A percentile compares a stretch with the other conserved stretches of the same genome.
Evolutionary conservation across 2,113 vertebrate species (phyloP).

Genomic region (Marmota flaviventris): DNA sequence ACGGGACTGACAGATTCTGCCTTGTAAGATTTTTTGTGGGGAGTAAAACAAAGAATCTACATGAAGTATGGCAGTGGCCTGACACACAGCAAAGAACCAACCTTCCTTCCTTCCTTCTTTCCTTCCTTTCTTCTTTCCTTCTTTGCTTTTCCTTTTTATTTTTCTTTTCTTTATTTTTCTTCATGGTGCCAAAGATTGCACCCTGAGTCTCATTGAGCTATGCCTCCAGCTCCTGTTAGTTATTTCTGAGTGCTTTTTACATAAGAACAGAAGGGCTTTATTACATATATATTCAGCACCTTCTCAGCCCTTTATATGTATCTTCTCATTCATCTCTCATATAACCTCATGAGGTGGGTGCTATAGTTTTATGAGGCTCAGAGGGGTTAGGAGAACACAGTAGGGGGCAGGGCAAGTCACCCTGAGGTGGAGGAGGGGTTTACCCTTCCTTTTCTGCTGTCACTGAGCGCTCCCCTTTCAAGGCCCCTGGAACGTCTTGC

Average conservation of each 20-base stretch:
- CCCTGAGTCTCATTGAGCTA: too few species aligned
- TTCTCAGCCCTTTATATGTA: neutral
- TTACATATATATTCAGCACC: neutral
- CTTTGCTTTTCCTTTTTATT: too few species aligned
- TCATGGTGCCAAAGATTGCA: too few species aligned
- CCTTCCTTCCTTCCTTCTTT: too few species aligned
- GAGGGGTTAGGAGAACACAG: neutral
- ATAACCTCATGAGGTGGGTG: neutral
- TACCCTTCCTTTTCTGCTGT: neutral
- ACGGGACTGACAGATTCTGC: neutral
- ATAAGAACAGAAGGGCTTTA: neutral
- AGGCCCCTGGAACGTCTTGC: neutral
- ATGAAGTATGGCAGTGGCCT: too few species aligned
- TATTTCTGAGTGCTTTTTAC: constrained; percentile 4
- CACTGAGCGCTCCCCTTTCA: neutral
- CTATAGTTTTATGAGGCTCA: neutral
- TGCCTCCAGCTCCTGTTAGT: neutral
- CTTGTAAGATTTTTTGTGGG: too few species aligned
- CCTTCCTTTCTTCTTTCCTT: too few species aligned
- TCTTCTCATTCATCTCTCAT: neutral
- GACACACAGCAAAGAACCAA: too few species aligned
- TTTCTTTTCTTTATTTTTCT: too few species aligned
- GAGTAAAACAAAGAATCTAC: too few species aligned
- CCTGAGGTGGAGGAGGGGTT: neutral
- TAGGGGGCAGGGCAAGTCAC: neutral